phyloP scores from a whole-genome alignment of 2,797 vertebrate genomes.

The Takifugu rubripes region DNA sequence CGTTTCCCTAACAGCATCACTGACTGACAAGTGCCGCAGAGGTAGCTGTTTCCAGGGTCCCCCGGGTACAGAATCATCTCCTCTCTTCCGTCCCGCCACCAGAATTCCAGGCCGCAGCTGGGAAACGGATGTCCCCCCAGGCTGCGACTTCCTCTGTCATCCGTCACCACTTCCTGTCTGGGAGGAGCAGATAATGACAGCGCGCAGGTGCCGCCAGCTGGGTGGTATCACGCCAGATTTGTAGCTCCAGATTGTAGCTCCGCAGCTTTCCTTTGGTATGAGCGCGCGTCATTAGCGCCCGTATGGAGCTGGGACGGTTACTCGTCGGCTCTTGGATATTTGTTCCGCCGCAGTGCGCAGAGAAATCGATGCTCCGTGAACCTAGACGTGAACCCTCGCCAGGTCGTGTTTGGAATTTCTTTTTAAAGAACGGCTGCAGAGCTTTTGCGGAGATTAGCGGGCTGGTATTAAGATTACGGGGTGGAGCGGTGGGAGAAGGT shows the following conservation, averaged over 20 bases:
- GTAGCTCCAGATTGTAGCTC: too few species aligned
- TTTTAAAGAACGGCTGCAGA: constrained; percentile 45
- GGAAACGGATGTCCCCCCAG: constrained; percentile 55
- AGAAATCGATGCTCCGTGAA: constrained; percentile 67
- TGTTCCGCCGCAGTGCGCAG: constrained; percentile 66
- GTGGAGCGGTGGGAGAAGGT: not conserved
- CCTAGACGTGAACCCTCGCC: constrained; percentile 56
- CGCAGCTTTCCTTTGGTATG: not conserved
- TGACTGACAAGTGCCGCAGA: constrained; percentile 45
- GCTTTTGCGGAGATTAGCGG: constrained; percentile 28
- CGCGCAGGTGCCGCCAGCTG: constrained; percentile 64
- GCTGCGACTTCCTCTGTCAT: constrained; percentile 68
- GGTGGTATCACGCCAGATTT: constrained; percentile 55
- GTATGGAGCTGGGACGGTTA: constrained; percentile 58
- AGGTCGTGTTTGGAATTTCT: constrained; percentile 61
- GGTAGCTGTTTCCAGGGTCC: constrained; percentile 50
- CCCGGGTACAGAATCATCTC: constrained; percentile 42
- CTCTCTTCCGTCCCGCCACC: constrained; percentile 53
- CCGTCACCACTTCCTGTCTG: constrained; percentile 76
- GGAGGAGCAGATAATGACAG: constrained; percentile 70
- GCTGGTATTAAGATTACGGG: constrained; percentile 7
- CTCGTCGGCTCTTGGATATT: constrained; percentile 61
- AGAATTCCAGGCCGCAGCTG: constrained; percentile 25
- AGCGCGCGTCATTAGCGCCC: constrained; percentile 12
- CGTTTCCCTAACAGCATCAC: constrained; percentile 46